Evolutionary conservation across 2,113 vertebrate genomes (phyloP).

Genomic region (Cyrtonyx montezumae): DNA sequence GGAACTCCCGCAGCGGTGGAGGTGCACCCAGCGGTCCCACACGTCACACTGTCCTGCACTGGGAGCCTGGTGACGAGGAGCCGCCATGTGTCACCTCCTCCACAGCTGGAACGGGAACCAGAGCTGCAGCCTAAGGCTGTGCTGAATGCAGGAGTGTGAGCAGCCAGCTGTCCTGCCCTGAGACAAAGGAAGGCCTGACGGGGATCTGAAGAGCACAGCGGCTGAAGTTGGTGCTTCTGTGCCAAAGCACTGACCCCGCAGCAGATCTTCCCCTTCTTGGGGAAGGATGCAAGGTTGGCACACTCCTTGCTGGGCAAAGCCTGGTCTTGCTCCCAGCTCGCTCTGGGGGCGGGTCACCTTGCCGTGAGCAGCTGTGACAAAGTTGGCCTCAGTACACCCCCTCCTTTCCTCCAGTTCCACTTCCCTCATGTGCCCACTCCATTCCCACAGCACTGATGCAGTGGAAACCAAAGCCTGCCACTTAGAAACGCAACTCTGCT

Average conservation of each 20-base stretch:
- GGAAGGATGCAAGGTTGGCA: neutral
- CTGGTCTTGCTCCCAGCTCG: accelerated
- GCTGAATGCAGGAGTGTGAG: accelerated
- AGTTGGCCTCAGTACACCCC: neutral
- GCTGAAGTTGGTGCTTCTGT: neutral
- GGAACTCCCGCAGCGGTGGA: neutral
- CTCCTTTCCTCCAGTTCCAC: neutral
- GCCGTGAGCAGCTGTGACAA: neutral
- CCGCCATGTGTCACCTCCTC: neutral
- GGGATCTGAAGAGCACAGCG: neutral
- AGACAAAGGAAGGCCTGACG: neutral
- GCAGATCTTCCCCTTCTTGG: neutral
- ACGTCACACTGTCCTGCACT: neutral
- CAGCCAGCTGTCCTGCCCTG: neutral
- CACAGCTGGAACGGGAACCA: neutral
- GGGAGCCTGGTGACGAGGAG: neutral
- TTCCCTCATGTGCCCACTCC: neutral
- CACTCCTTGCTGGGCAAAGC: neutral
- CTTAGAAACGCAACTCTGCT: neutral
- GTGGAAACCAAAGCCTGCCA: neutral
- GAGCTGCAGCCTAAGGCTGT: neutral
- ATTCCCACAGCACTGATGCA: neutral
- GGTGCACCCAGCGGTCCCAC: neutral
- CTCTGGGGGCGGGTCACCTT: neutral
- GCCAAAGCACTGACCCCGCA: neutral